Percentiles rank a stretch among this genome's conserved stretches.
Evolutionary conservation across 2,888 invertebrate genomes (phyloP).

Genomic region (Drepanosiphum platanoidis): DNA sequence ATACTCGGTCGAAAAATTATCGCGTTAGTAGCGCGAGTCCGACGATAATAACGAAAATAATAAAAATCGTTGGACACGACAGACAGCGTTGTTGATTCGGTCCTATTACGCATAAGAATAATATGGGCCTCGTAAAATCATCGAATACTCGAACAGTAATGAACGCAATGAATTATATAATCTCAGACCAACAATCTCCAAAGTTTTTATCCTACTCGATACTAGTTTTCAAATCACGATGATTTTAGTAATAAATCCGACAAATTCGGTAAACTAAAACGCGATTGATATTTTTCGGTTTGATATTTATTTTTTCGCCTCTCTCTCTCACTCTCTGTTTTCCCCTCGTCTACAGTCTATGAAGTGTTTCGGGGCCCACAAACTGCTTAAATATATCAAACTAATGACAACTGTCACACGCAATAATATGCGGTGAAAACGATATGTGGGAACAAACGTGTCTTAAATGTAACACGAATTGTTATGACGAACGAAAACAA

Average conservation of each 20-base stretch:
- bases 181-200: background rate
- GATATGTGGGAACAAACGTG: constrained; percentile 57
- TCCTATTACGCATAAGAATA: too few species aligned
- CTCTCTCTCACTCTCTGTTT: background rate
- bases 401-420: constrained; percentile 60
- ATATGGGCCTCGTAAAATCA: too few species aligned
- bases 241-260: constrained; percentile 6
- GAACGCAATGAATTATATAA: background rate
- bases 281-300: background rate
- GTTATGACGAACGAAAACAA: constrained; percentile 38
- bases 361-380: constrained; percentile 50
- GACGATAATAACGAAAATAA: constrained; percentile 19
- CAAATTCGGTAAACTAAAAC: constrained; percentile 25
- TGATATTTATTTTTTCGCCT: constrained; percentile 7
- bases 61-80: background rate
- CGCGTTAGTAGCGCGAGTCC: background rate
- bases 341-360: constrained; percentile 38
- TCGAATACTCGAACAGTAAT: too few species aligned
- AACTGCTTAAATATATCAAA: constrained; percentile 58
- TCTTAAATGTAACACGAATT: constrained; percentile 51
- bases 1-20: background rate
- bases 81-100: too few species aligned
- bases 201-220: background rate
- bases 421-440: constrained; percentile 29
- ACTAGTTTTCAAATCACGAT: background rate